phyloP scores from a whole-genome alignment of 2,113 vertebrate species.

The Oncorhynchus keta region DNA sequence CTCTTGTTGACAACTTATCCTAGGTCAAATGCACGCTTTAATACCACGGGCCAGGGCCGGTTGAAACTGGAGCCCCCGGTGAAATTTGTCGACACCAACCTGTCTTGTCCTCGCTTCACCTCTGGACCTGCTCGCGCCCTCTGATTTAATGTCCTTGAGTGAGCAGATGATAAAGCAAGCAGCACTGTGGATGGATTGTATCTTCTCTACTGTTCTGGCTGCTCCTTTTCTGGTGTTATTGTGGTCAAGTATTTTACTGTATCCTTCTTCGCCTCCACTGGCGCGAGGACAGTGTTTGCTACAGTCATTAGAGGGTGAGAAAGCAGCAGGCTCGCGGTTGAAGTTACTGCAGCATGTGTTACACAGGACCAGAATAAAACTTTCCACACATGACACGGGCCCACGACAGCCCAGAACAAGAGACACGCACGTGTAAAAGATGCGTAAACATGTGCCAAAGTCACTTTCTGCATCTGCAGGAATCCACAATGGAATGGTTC shows the following conservation, averaged over 20 bases:
- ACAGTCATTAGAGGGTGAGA: conserved; percentile 5
- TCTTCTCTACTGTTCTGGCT: conserved; percentile 3
- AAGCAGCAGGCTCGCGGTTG: conserved; percentile 3
- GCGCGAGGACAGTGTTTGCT: conserved; percentile 7
- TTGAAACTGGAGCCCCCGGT: conserved; percentile 69
- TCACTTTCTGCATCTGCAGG: conserved; percentile 1
- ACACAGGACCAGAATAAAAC: conserved; percentile 29
- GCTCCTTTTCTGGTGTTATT: neutral
- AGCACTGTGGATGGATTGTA: too few species aligned
- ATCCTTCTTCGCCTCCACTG: conserved; percentile 48
- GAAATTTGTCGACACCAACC: conserved; percentile 66
- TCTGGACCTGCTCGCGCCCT: conserved; percentile 41
- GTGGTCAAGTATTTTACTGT: conserved; percentile 19
- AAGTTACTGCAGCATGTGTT: conserved; percentile 47
- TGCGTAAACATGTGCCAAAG: conserved; percentile 39
- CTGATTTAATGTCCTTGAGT: conserved; percentile 51
- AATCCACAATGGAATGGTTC: conserved; percentile 39
- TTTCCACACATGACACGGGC: conserved; percentile 33
- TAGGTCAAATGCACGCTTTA: conserved; percentile 67
- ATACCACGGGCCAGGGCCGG: conserved; percentile 58
- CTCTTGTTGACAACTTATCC: conserved; percentile 77
- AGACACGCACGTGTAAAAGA: conserved; percentile 12
- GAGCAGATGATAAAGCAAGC: neutral
- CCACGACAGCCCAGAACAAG: conserved; percentile 10
- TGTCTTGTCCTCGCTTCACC: conserved; percentile 71